Conservation (phyloP, 2,797 vertebrate genomes). For the Stomatorhinus walkeri region DNA sequence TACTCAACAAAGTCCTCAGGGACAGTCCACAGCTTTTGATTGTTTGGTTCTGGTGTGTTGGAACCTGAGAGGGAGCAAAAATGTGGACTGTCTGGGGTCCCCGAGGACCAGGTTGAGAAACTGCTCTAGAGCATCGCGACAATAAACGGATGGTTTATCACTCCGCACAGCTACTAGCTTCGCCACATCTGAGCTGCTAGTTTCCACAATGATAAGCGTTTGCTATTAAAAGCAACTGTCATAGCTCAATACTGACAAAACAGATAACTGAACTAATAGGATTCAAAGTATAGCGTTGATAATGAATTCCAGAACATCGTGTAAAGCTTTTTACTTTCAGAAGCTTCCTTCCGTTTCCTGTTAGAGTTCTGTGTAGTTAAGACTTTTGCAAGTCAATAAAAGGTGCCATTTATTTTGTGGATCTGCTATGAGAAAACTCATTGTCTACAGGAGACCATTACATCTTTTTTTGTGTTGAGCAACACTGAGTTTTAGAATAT, state of each 20-base stretch:
- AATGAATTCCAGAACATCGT: not conserved
- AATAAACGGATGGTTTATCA: not conserved
- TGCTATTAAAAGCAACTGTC: not conserved
- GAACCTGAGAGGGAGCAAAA: not conserved
- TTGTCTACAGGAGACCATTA: not conserved
- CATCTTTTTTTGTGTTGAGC: not conserved
- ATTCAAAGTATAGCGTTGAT: not conserved
- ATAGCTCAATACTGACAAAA: not conserved
- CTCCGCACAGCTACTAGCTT: not conserved
- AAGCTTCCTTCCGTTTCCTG: not conserved
- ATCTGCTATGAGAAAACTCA: not conserved
- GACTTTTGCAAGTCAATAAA: not conserved
- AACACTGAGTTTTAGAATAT: not conserved
- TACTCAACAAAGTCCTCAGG: not conserved
- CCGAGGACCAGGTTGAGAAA: not conserved
- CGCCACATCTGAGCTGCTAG: not conserved
- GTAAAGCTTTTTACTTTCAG: not conserved
- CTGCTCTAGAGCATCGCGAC: not conserved
- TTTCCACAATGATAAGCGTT: not conserved
- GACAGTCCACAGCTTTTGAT: not conserved
- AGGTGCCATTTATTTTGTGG: not conserved
- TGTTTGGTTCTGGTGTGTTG: not conserved
- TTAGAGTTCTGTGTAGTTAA: not conserved
- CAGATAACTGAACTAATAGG: not conserved
- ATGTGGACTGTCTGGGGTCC: not conserved